Evolutionary conservation across 2,888 invertebrate species (phyloP).

Genomic region (Ornithoptera alexandrae): DNA sequence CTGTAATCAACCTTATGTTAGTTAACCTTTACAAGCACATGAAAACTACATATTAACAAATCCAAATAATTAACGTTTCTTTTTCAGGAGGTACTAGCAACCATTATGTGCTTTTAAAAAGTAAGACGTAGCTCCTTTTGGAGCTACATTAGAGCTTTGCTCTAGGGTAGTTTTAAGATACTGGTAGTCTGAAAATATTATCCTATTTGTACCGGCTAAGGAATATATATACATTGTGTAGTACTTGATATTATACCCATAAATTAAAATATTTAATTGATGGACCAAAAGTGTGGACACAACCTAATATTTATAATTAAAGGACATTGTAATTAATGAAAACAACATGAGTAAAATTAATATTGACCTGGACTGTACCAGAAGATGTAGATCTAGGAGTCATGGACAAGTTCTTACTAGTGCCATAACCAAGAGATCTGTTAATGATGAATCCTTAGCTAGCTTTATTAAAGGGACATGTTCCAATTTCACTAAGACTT

Average conservation of each 20-base stretch:
- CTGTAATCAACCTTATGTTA: too few relatives aligned
- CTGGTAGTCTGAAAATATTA: conserved; percentile 32
- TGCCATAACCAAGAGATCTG: conserved; percentile 82
- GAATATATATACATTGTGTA: conserved; percentile 17
- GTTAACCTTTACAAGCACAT: too few relatives aligned
- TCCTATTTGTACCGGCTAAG: conserved; percentile 31
- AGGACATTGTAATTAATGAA: not conserved
- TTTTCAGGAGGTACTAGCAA: conserved; percentile 57
- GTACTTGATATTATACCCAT: conserved; percentile 3
- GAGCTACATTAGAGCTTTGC: conserved; percentile 48
- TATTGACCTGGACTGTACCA: conserved; percentile 79
- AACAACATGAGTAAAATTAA: conserved; percentile 62
- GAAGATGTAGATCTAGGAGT: conserved; percentile 76
- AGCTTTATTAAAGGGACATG: conserved; percentile 81
- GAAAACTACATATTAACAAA: not conserved
- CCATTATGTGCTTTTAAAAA: conserved; percentile 63
- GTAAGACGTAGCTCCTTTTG: conserved; percentile 52
- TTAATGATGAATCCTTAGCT: conserved; percentile 80
- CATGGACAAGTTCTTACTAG: conserved; percentile 82
- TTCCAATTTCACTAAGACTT: conserved; percentile 79
- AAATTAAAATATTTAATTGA: not conserved
- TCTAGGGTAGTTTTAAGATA: conserved; percentile 42
- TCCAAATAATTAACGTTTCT: conserved; percentile 10
- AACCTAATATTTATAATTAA: not conserved
- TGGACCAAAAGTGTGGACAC: conserved; percentile 14